Evolutionary conservation across 2,797 vertebrate species (phyloP).

Genomic region (Siniperca undulata): DNA sequence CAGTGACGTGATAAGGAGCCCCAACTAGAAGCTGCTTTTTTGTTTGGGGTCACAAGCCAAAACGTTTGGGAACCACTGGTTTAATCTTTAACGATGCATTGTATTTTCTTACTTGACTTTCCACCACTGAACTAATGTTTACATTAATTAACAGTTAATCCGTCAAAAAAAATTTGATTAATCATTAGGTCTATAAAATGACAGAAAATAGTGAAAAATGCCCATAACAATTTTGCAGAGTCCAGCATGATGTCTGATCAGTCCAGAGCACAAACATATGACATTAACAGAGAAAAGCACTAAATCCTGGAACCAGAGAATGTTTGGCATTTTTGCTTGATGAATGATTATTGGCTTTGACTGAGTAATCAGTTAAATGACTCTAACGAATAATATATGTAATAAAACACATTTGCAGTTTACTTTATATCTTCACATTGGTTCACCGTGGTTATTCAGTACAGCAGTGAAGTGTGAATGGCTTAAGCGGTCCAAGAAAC

Average conservation of each 20-base stretch:
- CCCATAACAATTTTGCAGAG: too few species aligned
- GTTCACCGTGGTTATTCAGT: not conserved
- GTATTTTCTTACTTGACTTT: not conserved
- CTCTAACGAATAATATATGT: not conserved
- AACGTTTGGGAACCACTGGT: too few species aligned
- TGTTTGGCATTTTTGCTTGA: not conserved
- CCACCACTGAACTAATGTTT: not conserved
- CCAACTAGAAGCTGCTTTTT: too few species aligned
- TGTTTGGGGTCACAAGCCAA: too few species aligned
- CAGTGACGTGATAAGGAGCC: too few species aligned
- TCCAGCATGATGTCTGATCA: too few species aligned
- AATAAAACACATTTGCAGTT: not conserved
- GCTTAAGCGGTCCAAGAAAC: not conserved
- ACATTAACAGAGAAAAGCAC: too few species aligned
- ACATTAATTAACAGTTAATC: not conserved
- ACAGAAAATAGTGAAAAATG: too few species aligned
- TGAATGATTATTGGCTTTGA: not conserved
- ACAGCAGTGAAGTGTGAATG: not conserved
- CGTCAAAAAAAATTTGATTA: not conserved
- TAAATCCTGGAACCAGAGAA: too few species aligned
- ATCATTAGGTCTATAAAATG: not conserved
- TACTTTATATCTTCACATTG: not conserved
- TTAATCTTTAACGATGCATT: too few species aligned
- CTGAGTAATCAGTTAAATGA: not conserved
- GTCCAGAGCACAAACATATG: too few species aligned